Conservation (phyloP, 2,888 invertebrate genomes). For the Drosophila neoperkinsi region DNA sequence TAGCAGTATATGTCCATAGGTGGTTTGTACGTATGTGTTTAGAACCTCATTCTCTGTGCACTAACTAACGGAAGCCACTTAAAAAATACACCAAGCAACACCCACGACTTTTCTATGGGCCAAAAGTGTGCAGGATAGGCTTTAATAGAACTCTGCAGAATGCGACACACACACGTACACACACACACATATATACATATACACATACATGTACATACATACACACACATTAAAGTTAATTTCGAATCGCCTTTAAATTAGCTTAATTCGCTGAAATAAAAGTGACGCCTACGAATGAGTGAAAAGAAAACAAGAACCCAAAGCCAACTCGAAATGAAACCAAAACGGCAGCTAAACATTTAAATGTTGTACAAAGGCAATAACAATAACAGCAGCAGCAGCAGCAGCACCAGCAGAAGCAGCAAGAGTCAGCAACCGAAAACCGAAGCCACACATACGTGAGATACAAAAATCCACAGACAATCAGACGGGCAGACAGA, state of each 20-base stretch:
- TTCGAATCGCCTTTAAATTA: constrained; percentile 84
- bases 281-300: constrained; percentile 75
- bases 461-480: constrained; percentile 57
- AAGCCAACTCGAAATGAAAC: constrained; percentile 59
- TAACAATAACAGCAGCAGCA: constrained; percentile 67
- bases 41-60: constrained; percentile 34
- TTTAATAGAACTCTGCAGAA: constrained; percentile 23
- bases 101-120: constrained; percentile 40
- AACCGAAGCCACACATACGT: constrained; percentile 57
- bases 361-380: constrained; percentile 79
- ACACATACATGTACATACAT: neutral
- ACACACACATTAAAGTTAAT: constrained; percentile 81
- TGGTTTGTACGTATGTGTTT: constrained; percentile 9
- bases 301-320: constrained; percentile 41
- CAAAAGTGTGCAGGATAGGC: constrained; percentile 37
- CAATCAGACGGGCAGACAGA: constrained; percentile 32
- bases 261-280: constrained; percentile 82
- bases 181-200: neutral
- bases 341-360: constrained; percentile 80
- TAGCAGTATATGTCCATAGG: constrained; percentile 6
- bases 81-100: constrained; percentile 63
- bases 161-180: constrained; percentile 4
- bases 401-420: constrained; percentile 20
- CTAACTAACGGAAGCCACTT: constrained; percentile 76
- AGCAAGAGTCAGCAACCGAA: constrained; percentile 28